A percentile compares a stretch with the other conserved stretches of the same genome.
phyloP scores from a whole-genome alignment of 2,113 vertebrate genomes.

The Ascaphus truei region DNA sequence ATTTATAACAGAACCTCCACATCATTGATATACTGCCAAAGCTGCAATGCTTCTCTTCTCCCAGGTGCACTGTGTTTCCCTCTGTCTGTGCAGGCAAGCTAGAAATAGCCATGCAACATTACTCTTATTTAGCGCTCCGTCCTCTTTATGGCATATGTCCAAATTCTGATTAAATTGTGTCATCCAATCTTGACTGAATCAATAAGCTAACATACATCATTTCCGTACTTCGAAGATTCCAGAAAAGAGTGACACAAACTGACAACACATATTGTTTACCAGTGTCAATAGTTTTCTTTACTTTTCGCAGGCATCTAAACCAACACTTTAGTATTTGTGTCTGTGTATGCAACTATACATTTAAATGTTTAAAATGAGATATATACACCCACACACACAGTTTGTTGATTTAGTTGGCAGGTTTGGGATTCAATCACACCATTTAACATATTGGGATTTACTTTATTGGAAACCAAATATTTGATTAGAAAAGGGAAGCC shows the following conservation, averaged over 20 bases:
- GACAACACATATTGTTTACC: not conserved
- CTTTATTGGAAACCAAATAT: not conserved
- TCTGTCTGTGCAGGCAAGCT: not conserved
- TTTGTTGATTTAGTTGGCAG: not conserved
- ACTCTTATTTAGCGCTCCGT: conserved; percentile 5
- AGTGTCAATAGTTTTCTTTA: not conserved
- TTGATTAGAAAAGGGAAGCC: not conserved
- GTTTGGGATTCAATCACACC: not conserved
- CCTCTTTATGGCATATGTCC: not conserved
- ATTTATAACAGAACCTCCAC: not conserved
- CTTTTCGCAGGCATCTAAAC: not conserved
- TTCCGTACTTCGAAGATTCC: not conserved
- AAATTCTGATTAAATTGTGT: conserved; percentile 26
- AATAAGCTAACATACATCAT: conserved; percentile 27
- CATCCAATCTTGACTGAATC: conserved; percentile 9
- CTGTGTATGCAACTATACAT: not conserved
- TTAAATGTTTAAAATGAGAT: not conserved
- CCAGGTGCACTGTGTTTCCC: conserved; percentile 1
- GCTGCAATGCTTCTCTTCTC: not conserved
- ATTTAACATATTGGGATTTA: not conserved
- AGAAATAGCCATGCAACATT: not conserved
- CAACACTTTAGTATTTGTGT: no score
- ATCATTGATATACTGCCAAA: not conserved
- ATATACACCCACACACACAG: no score
- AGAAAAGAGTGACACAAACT: not conserved